Evolutionary conservation across 1,140 invertebrate species (phyloP), one percentile per base, ranked within the genome.

Genomic region (Vanessa atalanta): DNA sequence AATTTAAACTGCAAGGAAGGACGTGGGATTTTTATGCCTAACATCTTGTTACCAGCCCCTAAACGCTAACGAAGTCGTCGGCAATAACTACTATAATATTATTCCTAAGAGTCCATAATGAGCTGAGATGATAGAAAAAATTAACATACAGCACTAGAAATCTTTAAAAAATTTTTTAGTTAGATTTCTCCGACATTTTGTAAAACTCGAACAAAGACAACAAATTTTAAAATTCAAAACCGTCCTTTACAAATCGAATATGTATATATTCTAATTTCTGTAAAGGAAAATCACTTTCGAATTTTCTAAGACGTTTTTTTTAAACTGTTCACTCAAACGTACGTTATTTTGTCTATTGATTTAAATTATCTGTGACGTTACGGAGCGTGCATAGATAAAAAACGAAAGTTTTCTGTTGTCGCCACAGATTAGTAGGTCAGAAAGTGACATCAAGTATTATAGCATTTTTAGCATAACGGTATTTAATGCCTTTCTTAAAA

Each of bases 361-460:
- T 57, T 53, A 16, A 57, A 23, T 57, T 57, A 57, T 57, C 53
- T 57, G 53, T 57, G 53, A 23, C 20, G 12, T 8, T 57, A 76
- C 73, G 72, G 79, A 78, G 79, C 70, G 64, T 72, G 82, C 80
- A 87, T 87, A 75, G 70, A 79, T 81, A 72, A 80, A 86, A 85
- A 83, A 74, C 77, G 81, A 87, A 86, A 87, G 83, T 80, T 69
- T 63, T 66, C 65, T 55, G 50, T 69, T 50, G 47, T 47, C 72
- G 72, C 20, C 51, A 61, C 60, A 65, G 31, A 15, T n/a, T 37
- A 37, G n/a, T 64, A 48, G 47, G 8, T 15, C n/a, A 57, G 37
- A 9, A 43, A 43, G 37, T 43, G 37, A 43, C 37, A 5, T 43
- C 26, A 2, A 31, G 2, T 31, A 31, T 31, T n/a, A n/a, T n/a